Evolutionary conservation across 2,797 vertebrate genomes (phyloP).

Genomic region (Acipenser ruthenus): DNA sequence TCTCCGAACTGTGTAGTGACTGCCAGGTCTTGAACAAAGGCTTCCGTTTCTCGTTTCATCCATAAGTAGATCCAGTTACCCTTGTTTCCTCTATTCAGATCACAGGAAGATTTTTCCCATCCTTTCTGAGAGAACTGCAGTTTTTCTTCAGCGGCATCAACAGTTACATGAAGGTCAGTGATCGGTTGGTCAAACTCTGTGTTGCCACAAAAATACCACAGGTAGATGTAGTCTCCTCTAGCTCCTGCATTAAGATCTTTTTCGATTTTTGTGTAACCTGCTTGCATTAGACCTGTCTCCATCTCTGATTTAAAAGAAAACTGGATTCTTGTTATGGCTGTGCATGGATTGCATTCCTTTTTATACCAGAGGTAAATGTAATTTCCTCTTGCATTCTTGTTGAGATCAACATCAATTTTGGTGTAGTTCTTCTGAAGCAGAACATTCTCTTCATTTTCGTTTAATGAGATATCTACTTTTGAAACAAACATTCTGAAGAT

Average conservation of each 20-base stretch:
- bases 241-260: not conserved
- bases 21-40: too few species aligned
- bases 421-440: not conserved
- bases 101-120: too few species aligned
- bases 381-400: not conserved
- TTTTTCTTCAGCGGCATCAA: too few species aligned
- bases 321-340: not conserved
- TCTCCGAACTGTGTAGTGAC: too few species aligned
- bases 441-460: not conserved
- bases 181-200: not conserved
- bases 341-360: not conserved
- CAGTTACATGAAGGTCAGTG: not conserved
- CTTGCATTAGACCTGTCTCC: not conserved
- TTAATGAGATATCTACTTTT: not conserved
- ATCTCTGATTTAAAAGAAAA: not conserved
- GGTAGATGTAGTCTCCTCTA: not conserved
- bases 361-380: not conserved
- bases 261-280: not conserved
- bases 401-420: not conserved
- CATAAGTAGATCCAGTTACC: too few species aligned
- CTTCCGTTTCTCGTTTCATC: too few species aligned
- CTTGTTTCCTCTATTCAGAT: too few species aligned
- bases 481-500: not conserved
- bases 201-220: not conserved
- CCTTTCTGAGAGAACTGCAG: too few species aligned